These are phyloP conservation scores for Alectura lathami DNA, from an alignment of 2,113 vertebrate species.

Conservation along the genomic window DNA sequence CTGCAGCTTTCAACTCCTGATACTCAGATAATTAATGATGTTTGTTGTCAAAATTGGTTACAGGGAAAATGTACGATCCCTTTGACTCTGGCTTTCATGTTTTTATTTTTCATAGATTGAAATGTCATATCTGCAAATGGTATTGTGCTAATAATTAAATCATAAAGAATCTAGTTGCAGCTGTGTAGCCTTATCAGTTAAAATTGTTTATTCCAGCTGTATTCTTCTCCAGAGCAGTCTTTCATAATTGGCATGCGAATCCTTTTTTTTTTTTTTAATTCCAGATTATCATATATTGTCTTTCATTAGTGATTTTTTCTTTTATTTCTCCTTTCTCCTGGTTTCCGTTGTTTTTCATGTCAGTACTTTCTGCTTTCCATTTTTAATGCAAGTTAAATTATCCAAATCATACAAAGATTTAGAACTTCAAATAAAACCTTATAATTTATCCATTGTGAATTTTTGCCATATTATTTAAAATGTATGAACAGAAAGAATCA, in stretches of 20 bases:
- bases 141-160: neutral
- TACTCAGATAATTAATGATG: neutral
- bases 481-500: neutral
- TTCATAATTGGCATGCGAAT: conserved; percentile 6
- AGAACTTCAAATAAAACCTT: neutral
- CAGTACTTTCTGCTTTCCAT: conserved; percentile 13
- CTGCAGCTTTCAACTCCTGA: neutral
- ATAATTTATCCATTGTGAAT: neutral
- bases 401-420: neutral
- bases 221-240: neutral
- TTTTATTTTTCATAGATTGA: conserved; percentile 15
- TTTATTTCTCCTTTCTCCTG: neutral
- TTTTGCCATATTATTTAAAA: neutral
- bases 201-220: neutral
- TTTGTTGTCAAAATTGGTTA: neutral
- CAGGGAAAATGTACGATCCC: neutral
- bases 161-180: neutral
- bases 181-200: neutral
- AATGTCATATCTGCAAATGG: neutral
- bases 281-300: neutral
- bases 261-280: neutral
- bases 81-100: neutral
- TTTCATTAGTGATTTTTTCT: conserved; percentile 32
- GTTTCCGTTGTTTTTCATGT: neutral
- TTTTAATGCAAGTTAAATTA: conserved; percentile 27